Evolutionary conservation across 2,888 invertebrate genomes (phyloP), one percentile per base, ranked within the genome.

Genomic region (Cyclophora punctaria): DNA sequence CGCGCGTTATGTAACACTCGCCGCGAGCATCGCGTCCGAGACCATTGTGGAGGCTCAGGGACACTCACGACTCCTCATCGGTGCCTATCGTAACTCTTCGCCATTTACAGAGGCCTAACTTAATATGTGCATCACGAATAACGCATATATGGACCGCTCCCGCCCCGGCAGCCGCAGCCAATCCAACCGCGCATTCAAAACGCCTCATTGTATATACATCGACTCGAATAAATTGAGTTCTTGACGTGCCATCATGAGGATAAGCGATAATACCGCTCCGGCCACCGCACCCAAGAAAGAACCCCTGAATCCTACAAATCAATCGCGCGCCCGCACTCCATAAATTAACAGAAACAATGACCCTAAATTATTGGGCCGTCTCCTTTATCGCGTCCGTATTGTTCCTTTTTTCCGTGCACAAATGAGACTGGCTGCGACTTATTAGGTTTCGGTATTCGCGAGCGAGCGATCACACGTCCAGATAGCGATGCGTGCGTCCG

Each of bases 41-140:
- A 7, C 73, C 76, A 79, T 80, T 80, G 78, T 77, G 73, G 67
- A 55, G 44, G 44, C 66, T 56, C 68, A 65, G 71, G 72, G 79
- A 80, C 77, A 71, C 77, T 81, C 84, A 85, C 85, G 84, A 84
- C 68, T 78, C 63, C 73, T 70, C 83, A 82, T 78, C 81, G 72
- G 71, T 73, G 75, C 79, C 77, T 78, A 78, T 80, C 81, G 81
- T 81, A 80, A 75, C 71, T 80, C 78, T 78, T 69, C 70, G 70
- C 76, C 71, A 73, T 86, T 82, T 84, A 83, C 69, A 85, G 83
- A 72, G 73, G 69, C 80, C 78, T 69, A 83, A 84, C 85, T 88
- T 87, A 88, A 88, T 88, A 88, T 88, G 86, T 87, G 87, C 87
- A 83, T 85, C 87, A 87, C 87, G 87, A 87, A 75, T 64, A 66